phyloP scores from a whole-genome alignment of 2,113 vertebrate genomes.

The Prochilodus magdalenae region DNA sequence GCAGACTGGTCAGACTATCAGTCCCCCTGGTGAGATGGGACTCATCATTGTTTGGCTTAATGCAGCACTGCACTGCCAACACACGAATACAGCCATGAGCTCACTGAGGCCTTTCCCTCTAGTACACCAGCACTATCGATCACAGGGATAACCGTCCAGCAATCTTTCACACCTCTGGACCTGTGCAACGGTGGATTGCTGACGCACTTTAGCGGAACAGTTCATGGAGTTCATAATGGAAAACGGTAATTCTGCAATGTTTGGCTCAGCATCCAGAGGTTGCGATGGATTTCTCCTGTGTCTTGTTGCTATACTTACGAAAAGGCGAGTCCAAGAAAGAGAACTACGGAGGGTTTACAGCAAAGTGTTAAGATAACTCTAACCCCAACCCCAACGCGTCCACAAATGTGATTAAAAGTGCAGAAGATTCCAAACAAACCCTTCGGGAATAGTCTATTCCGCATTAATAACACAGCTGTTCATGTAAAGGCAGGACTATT shows the following conservation, averaged over 20 bases:
- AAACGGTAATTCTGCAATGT: slow-evolving; percentile 44
- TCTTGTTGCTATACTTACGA: slow-evolving; percentile 6
- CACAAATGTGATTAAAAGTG: slow-evolving; percentile 33
- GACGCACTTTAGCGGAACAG: slow-evolving; percentile 46
- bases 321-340: slow-evolving; percentile 17
- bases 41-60: neutral
- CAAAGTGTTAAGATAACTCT: slow-evolving; percentile 35
- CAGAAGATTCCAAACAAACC: slow-evolving; percentile 23
- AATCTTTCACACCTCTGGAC: slow-evolving; percentile 43
- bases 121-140: slow-evolving; percentile 47
- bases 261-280: slow-evolving; percentile 21
- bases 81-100: slow-evolving; percentile 39
- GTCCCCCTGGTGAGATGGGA: neutral
- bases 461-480: slow-evolving; percentile 42
- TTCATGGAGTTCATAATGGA: slow-evolving; percentile 22
- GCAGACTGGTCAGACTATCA: neutral
- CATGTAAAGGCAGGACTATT: slow-evolving; percentile 37
- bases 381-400: slow-evolving; percentile 26
- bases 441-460: slow-evolving; percentile 18
- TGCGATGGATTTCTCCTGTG: slow-evolving; percentile 33
- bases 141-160: slow-evolving; percentile 47
- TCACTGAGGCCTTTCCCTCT: slow-evolving; percentile 47
- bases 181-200: slow-evolving; percentile 40
- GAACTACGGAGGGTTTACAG: slow-evolving; percentile 10
- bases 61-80: slow-evolving; percentile 5